Evolutionary conservation across 2,113 vertebrate species (phyloP), one percentile per base, ranked within the genome.

Genomic region (Plecotus auritus): DNA sequence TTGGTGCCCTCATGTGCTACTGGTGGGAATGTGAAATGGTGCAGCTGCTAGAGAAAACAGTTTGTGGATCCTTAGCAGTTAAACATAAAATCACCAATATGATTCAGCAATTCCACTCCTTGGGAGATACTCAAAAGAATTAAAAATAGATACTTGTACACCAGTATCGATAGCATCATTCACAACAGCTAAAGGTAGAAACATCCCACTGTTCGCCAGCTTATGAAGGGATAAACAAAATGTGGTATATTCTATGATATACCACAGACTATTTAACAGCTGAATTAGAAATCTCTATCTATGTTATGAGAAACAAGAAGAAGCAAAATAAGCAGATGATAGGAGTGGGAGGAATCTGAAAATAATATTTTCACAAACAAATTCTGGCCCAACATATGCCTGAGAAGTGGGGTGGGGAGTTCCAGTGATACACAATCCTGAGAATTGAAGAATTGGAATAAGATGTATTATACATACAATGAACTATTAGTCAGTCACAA

Each of bases 301-400:
- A 54, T 9, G 7, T 72, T 96, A 85, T 92, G 85, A 97, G 96
- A 90, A 86, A 93, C 40, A 74, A 59, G 22, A 92, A 92, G 93
- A 93, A 95, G 85, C 85, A 90, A 96, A 94, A 37, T 49, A 95
- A 92, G 47, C 85, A 91, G 92, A 96, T 45, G 92, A 94, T 26
- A 74, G 83, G 40, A 83, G n/a, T 91, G 88, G 93, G 83, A 97
- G 66, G 47, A 92, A 81, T 91, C 88, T 85, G 86, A 91, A 92
- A 95, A 93, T 92, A 96, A 95, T 93, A 90, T 88, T 95, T 89
- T 94, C 66, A 84, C 81, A 92, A 92, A 95, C 56, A 91, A 30
- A 69, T 93, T 91, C 95, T 93, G 87, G 59, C 89, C 86, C n/a
- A 74, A 30, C n/a, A 35, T 35, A 74, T 1, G 12, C 77, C 70